Base-by-base conservation (phyloP, 2,888 invertebrate species). In the Cataglyphis albicans region DNA sequence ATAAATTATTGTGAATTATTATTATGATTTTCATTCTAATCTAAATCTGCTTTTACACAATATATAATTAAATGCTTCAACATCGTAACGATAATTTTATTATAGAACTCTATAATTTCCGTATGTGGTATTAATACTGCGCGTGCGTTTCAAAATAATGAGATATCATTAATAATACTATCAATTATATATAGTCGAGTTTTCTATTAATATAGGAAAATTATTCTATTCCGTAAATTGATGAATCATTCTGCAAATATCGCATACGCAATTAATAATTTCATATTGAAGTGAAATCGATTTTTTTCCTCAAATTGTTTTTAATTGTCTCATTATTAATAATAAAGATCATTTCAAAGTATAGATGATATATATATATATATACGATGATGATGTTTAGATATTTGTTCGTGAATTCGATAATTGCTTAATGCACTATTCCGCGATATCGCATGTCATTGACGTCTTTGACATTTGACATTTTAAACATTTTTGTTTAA, bases 11-110 rank as follows among this genome's bases (percentile, higher is more conserved):
- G 65, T 48, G 48, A 76, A 21, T 5, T 25, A 15, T 55, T 1
- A 15, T 38, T 10, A 18, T 10, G 6, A 32, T 32, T 32, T 32
- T 32, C 32, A 25, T 7, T 7, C 35, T 48, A 32, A 32, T 21
- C 7, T 75, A 29, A 75, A 75, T 75, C 18, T 48, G 10, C 18
- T 32, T 52, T 32, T 67, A 25, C n/a, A 15, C 35, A n/a, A 15
- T 52, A 29, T 74, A 75, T 65, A 67, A 67, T 67, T 76, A 76
- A 65, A 67, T 25, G 38, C 38, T n/a, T 65, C 65, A 75, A 10
- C 35, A 35, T 15, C n/a, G 12, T 38, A 25, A 65, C 18, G 25
- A 65, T 52, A 35, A 64, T 75, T 75, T 75, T 52, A 65, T 75
- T 38, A 52, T 64, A 21, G 21, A 38, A 65, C 38, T 21, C 65